Evolutionary conservation across 2,797 vertebrate species (phyloP), one percentile per base, ranked within the genome.

Genomic region (Synaphobranchus kaupii): DNA sequence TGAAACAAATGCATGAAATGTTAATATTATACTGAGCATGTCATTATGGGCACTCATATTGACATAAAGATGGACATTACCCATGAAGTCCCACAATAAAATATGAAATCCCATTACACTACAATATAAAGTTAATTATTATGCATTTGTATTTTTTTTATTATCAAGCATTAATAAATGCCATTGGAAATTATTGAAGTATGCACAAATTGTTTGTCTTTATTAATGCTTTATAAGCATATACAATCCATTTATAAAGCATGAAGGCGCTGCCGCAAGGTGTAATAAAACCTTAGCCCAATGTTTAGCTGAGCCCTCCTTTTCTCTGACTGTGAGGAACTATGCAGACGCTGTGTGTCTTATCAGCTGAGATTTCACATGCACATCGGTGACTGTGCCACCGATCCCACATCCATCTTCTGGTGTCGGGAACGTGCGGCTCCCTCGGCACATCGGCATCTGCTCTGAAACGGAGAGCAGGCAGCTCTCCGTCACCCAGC

Each of bases 361-460:
- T 66, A 84, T 66, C 22, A 47, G 31, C 82, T 58, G 56, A 25
- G 15, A 84, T 66, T 66, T 84, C 54, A 31, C n/a, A 17, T 34
- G 54, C 83, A 60, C 54, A 15, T 58, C 54, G 28, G 83, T 63
- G 31, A 12, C 68, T 76, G 15, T 56, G 52, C 44, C n/a, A 15
- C 34, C 17, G 4, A 58, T 25, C 22, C 83, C 66, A 54, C 83
- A 78, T 87, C 66, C 66, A 85, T 84, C 87, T 87, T 73, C 4
- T 44, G 60, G 56, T 6, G 7, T 56, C 63, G 44, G 28, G 68
- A 52, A 15, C 48, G 31, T 13, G n/a, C 90, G 90, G 90, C 85
- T 92, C 90, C 91, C 93, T 28, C 86, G 84, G 88, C 93, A 93
- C 94, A 94, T 39, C 87, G 93, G 90, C 94, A 95, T 94, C 94